Evolutionary conservation across 2,113 vertebrate genomes (phyloP), one percentile per base, ranked within the genome.

Genomic region (Ammospiza caudacuta): DNA sequence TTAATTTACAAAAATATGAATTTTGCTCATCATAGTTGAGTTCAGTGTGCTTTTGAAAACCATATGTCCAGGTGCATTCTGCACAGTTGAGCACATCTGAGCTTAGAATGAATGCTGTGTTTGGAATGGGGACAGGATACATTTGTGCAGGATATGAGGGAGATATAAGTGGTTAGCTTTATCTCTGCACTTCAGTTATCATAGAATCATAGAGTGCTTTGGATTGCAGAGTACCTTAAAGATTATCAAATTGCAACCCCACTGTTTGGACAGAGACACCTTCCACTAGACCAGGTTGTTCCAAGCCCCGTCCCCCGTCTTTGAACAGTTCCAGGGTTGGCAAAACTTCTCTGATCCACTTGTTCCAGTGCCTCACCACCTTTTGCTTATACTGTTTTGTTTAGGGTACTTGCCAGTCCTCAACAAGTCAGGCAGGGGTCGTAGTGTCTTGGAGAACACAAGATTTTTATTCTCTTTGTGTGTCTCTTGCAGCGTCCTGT

Each of bases 401-500:
- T 90, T 73, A 44, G 41, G 35, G 58, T 51, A 12, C 39, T 84
- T 41, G 2, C 37, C 29, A 46, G 37, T 63, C 44, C 82, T 96
- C 83, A 69, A 43, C 76, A 79, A 12, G 20, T 75, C 1, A 15
- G 64, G 61, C 46, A 87, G 86, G 47, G 86, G 44, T 89, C 31
- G 54, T 43, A 66, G 22, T 33, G 20, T 89, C n/a, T 90, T 93
- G 72, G 75, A 95, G 55, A 94, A 83, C 49, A 76, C 46, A 49
- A 92, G 43, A 33, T 63, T 64, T 97, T 97, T 95, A 97, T 96
- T 97, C 41, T 89, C 20, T 96, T 76, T 97, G 29, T 97, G 90
- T 96, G 29, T 97, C 88, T 97, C 96, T 97, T 97, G n/a, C 97
- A 98, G 98, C 97, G 87, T 93, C 97, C 96, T 80, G 96, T 95